phyloP scores from a whole-genome alignment of 2,113 vertebrate genomes.

The Hypanus sabinus region DNA sequence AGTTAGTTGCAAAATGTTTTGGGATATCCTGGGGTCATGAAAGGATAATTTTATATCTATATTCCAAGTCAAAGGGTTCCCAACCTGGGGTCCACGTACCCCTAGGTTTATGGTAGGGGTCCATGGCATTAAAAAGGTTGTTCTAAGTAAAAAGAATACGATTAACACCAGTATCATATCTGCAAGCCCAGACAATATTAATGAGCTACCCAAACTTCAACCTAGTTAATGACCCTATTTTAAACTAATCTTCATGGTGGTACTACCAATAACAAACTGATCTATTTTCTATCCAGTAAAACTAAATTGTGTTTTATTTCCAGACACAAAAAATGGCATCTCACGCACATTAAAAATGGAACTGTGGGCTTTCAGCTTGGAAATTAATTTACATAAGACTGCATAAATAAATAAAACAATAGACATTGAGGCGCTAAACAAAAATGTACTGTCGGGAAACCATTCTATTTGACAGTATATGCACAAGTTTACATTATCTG shows the following conservation, averaged over 20 bases:
- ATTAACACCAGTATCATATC: not conserved
- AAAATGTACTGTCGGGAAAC: slow-evolving; percentile 12
- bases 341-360: not conserved
- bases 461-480: slow-evolving; percentile 19
- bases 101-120: no score
- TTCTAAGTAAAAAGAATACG: not conserved
- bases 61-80: no score
- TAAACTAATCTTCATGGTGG: not conserved
- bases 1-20: not conserved
- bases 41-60: not conserved
- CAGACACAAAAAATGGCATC: not conserved
- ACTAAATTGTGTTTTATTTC: not conserved
- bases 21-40: not conserved
- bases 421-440: slow-evolving; percentile 33
- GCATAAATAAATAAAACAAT: slow-evolving; percentile 34
- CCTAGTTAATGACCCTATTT: not conserved
- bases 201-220: not conserved
- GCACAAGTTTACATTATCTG: slow-evolving; percentile 23
- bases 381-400: slow-evolving; percentile 30
- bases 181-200: not conserved
- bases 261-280: slow-evolving; percentile 8
- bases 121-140: no score
- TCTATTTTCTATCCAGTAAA: not conserved
- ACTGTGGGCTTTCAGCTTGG: not conserved
- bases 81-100: no score